Percentiles rank a stretch among this genome's conserved stretches.
phyloP scores from a whole-genome alignment of 2,797 vertebrate species.

The Cichlasoma orientale region DNA sequence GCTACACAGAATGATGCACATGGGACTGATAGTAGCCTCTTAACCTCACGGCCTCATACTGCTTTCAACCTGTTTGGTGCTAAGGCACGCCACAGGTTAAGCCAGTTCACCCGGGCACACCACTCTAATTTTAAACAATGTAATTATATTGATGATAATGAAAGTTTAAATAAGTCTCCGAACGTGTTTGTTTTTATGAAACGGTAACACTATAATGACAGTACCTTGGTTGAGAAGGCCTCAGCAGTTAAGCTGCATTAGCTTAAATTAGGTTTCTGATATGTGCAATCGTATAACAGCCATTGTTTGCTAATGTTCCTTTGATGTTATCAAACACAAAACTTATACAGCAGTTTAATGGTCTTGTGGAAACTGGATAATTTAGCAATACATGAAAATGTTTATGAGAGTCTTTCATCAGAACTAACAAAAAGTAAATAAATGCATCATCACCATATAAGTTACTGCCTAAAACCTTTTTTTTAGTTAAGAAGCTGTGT shows the following conservation, averaged over 20 bases:
- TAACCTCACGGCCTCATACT: neutral
- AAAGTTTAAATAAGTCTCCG: neutral
- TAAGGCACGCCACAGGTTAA: neutral
- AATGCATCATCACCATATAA: neutral
- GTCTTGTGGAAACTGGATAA: neutral
- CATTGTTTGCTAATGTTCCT: neutral
- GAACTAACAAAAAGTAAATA: neutral
- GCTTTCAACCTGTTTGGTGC: neutral
- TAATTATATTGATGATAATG: neutral
- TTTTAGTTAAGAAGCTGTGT: neutral
- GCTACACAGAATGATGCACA: neutral
- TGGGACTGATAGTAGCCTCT: fast-evolving
- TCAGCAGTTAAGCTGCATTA: neutral
- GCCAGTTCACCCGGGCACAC: neutral
- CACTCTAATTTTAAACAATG: neutral
- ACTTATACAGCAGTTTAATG: neutral
- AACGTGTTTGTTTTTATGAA: neutral
- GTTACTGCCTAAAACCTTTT: neutral
- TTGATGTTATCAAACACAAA: neutral
- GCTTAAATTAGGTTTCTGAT: neutral
- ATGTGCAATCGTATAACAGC: neutral
- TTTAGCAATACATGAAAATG: neutral
- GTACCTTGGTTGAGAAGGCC: neutral
- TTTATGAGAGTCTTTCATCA: neutral
- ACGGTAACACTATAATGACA: neutral